These are phyloP conservation scores for Chirona hameri DNA, from an alignment of 2,888 invertebrate species.

Conservation along the genomic window DNA sequence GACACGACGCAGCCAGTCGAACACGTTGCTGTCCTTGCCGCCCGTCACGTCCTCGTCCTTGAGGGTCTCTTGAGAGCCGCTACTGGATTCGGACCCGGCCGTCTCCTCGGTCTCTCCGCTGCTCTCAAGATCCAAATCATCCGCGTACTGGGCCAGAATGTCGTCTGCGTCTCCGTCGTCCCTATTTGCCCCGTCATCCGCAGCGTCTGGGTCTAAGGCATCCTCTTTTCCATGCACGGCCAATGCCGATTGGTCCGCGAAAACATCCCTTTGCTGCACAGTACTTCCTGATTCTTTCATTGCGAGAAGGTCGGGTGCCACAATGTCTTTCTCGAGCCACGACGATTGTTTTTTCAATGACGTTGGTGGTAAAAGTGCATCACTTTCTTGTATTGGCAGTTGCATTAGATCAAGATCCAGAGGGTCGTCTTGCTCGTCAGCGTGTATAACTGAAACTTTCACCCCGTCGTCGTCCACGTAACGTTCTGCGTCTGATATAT, in stretches of 20 bases:
- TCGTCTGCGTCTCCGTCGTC: background rate
- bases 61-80: background rate
- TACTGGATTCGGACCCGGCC: background rate
- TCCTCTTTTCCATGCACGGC: background rate
- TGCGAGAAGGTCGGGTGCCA: background rate
- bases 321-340: background rate
- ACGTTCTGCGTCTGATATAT: background rate
- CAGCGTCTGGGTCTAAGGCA: background rate
- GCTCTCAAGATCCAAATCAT: background rate
- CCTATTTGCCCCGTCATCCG: background rate
- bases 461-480: background rate
- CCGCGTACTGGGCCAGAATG: background rate
- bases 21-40: background rate
- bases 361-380: background rate
- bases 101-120: background rate
- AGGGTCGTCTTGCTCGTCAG: background rate
- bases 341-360: background rate
- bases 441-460: background rate
- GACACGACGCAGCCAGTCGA: background rate
- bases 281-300: background rate
- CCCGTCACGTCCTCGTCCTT: background rate
- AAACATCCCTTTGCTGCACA: background rate
- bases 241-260: background rate
- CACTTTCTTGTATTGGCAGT: too few species aligned
- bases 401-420: background rate